Evolutionary conservation across 1,140 invertebrate species (phyloP).

Genomic region (Acromyrmex heyeri): DNA sequence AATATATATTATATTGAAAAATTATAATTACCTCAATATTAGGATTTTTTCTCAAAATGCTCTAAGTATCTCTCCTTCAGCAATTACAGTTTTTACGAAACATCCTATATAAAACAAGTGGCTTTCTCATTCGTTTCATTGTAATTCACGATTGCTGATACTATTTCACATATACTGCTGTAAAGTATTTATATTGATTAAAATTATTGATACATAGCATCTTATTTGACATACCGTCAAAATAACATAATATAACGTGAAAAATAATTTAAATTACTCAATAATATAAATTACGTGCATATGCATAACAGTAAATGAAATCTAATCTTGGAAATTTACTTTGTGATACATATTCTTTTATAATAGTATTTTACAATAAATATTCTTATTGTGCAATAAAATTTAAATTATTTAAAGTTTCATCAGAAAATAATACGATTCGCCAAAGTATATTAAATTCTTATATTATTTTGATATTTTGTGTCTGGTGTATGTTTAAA

Average conservation of each 20-base stretch:
- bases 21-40: no score
- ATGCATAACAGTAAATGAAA: background rate
- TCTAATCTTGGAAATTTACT: background rate
- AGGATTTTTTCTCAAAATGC: no score
- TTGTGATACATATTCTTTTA: background rate
- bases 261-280: background rate
- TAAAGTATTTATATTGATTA: background rate
- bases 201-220: background rate
- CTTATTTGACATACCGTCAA: background rate
- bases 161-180: background rate
- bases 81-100: no score
- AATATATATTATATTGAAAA: no score
- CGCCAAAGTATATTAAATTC: background rate
- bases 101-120: background rate
- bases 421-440: background rate
- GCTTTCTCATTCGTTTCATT: background rate
- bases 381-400: background rate
- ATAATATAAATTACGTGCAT: background rate
- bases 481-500: background rate
- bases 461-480: background rate
- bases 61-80: no score
- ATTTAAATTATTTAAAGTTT: conserved; percentile 1
- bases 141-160: background rate
- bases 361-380: background rate
- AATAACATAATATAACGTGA: background rate